Conservation (phyloP, 2,797 vertebrate genomes). For the Etheostoma nigrum region DNA sequence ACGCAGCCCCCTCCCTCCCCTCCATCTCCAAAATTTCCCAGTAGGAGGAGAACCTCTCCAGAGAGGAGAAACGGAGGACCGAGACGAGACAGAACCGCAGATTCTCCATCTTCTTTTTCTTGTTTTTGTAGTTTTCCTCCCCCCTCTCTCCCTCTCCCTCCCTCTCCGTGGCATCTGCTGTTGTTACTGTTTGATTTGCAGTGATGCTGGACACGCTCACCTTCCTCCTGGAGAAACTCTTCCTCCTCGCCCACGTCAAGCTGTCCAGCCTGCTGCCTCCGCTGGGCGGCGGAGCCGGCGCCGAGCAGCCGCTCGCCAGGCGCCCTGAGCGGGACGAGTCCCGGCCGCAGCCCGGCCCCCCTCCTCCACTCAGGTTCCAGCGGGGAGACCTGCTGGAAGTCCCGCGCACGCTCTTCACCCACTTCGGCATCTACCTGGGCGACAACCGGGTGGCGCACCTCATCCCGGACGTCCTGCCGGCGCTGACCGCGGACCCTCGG, state of each 20-base stretch:
- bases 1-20: constrained; percentile 1
- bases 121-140: too few relatives aligned
- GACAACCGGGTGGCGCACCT: constrained; percentile 93
- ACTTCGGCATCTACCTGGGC: constrained; percentile 96
- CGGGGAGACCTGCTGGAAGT: constrained; percentile 95
- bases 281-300: too few relatives aligned
- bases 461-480: constrained; percentile 94
- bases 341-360: background rate
- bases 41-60: background rate
- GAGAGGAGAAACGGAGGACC: constrained; percentile 2
- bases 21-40: background rate
- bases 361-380: constrained; percentile 67
- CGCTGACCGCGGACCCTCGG: constrained; percentile 79
- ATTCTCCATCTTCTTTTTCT: background rate
- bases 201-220: constrained; percentile 85
- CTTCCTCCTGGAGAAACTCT: constrained; percentile 86
- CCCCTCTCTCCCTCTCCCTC: too few relatives aligned
- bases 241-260: constrained; percentile 86
- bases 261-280: constrained; percentile 71
- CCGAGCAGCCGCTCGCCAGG: too few relatives aligned
- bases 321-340: constrained; percentile 39
- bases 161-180: too few relatives aligned
- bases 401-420: constrained; percentile 92
- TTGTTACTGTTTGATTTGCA: background rate
- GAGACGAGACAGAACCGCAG: too few relatives aligned